phyloP scores from a whole-genome alignment of 2,888 invertebrate species.

The Trileptium ribeirensis region DNA sequence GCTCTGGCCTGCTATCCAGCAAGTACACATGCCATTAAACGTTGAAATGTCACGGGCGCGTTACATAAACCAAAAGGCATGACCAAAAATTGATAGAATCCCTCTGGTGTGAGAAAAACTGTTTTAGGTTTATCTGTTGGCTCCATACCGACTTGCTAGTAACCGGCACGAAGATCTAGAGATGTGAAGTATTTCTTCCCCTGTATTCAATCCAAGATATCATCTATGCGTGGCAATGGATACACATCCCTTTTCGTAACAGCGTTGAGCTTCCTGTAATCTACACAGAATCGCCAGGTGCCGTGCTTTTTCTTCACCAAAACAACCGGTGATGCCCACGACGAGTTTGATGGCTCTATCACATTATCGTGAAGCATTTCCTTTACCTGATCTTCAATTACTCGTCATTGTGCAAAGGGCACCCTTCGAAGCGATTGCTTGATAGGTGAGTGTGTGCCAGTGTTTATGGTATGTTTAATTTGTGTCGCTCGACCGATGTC shows the following conservation, averaged over 20 bases:
- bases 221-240: no score
- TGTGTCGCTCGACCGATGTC: not conserved
- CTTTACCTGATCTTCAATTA: not conserved
- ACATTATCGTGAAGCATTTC: not conserved
- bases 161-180: slow-evolving; percentile 22
- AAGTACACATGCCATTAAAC: not conserved
- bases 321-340: not conserved
- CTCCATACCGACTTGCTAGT: slow-evolving; percentile 20
- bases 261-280: no score
- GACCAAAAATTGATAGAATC: slow-evolving; percentile 32
- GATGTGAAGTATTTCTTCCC: not conserved
- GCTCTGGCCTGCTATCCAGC: not conserved
- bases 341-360: not conserved
- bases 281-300: no score
- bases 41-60: slow-evolving; percentile 28
- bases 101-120: slow-evolving; percentile 28
- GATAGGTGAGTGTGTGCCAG: not conserved
- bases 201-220: not conserved
- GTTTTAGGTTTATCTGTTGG: slow-evolving; percentile 28
- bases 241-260: no score
- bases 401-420: not conserved
- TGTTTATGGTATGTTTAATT: not conserved
- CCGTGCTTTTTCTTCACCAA: no score
- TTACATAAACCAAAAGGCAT: no score
- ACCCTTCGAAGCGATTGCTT: not conserved